A percentile compares a stretch with the other conserved stretches of the same genome.
Evolutionary conservation across 2,888 invertebrate genomes (phyloP).

Genomic region (Perizoma flavofasciatum): DNA sequence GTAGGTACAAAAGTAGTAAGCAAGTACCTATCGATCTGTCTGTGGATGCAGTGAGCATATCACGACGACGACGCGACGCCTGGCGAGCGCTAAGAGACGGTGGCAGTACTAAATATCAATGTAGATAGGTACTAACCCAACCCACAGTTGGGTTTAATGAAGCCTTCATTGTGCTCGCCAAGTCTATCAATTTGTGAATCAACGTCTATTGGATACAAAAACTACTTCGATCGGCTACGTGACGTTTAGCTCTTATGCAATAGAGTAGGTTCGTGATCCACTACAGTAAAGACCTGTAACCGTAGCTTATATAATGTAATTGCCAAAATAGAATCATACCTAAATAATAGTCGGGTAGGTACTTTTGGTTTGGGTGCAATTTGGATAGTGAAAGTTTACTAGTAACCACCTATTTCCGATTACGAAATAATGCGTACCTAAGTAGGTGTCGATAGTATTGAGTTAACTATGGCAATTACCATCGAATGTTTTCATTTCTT

Average conservation of each 20-base stretch:
- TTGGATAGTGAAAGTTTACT: slow-evolving; percentile 67
- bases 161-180: slow-evolving; percentile 38
- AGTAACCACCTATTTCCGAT: slow-evolving; percentile 41
- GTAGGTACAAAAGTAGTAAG: slow-evolving; percentile 7
- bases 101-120: background rate
- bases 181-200: slow-evolving; percentile 53
- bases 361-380: slow-evolving; percentile 57
- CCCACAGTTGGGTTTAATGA: slow-evolving; percentile 42
- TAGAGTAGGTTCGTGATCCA: slow-evolving; percentile 71
- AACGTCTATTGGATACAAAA: slow-evolving; percentile 65
- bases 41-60: slow-evolving; percentile 48
- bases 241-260: slow-evolving; percentile 74
- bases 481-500: slow-evolving; percentile 21
- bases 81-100: slow-evolving; percentile 16
- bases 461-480: background rate
- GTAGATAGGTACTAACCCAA: background rate
- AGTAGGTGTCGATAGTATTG: slow-evolving; percentile 27
- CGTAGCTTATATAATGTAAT: slow-evolving; percentile 74
- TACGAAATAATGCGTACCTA: slow-evolving; percentile 42
- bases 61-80: slow-evolving; percentile 42
- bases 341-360: slow-evolving; percentile 44
- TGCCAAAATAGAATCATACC: slow-evolving; percentile 73
- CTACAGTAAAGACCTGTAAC: slow-evolving; percentile 61
- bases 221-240: slow-evolving; percentile 53
- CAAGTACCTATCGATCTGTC: slow-evolving; percentile 59